Conservation (phyloP, 2,888 invertebrate genomes). For the Pyrochroa serraticornis region DNA sequence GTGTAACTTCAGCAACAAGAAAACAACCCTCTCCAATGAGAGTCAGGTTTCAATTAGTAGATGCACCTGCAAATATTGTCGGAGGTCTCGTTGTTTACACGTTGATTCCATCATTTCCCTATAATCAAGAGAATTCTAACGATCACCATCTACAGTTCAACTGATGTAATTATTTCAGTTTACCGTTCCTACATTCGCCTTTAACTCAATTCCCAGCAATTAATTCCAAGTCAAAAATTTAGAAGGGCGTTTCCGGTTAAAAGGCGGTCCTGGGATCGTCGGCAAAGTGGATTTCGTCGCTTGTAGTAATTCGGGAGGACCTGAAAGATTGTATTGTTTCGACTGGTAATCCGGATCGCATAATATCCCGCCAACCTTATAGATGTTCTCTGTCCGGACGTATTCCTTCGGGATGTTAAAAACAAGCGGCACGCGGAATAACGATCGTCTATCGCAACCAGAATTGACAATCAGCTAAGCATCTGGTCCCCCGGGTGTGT, state of each 20-base stretch:
- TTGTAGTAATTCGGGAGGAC: too few relatives aligned
- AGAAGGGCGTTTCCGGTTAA: neutral
- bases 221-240: too few relatives aligned
- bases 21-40: too few relatives aligned
- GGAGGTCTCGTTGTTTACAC: too few relatives aligned
- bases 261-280: too few relatives aligned
- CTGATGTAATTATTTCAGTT: conserved; percentile 6
- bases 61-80: too few relatives aligned
- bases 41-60: too few relatives aligned
- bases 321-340: neutral
- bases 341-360: neutral
- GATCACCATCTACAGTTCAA: neutral
- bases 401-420: conserved; percentile 23
- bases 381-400: neutral
- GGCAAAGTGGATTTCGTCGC: too few relatives aligned
- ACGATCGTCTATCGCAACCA: conserved; percentile 15
- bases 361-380: neutral
- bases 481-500: conserved; percentile 25
- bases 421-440: conserved; percentile 11
- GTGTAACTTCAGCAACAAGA: too few relatives aligned
- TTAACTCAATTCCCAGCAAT: too few relatives aligned
- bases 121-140: too few relatives aligned
- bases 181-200: neutral
- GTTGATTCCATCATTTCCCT: too few relatives aligned
- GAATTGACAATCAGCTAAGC: conserved; percentile 30